Evolutionary conservation across 2,797 vertebrate genomes (phyloP).

Genomic region (Cirrhinus molitorella): DNA sequence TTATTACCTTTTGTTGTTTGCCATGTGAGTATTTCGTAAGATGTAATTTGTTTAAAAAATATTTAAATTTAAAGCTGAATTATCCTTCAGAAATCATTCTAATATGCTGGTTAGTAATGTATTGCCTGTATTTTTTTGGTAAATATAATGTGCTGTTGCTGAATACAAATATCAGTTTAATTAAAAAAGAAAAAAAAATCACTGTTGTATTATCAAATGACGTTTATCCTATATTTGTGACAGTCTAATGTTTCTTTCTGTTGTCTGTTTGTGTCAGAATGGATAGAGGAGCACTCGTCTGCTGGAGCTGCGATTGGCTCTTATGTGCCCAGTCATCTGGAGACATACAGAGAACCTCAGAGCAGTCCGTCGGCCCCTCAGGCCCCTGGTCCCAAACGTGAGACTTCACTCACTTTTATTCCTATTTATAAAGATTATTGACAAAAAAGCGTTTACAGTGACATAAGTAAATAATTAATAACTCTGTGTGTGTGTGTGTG

Average conservation of each 20-base stretch:
- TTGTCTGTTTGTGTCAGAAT: conserved; percentile 88
- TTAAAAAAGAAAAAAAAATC: too few relatives aligned
- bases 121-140: background rate
- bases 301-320: conserved; percentile 87
- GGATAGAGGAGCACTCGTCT: conserved; percentile 96
- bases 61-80: too few relatives aligned
- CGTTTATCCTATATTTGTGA: too few relatives aligned
- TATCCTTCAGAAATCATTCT: background rate
- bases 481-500: conserved; percentile 34
- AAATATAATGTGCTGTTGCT: background rate
- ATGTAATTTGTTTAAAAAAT: too few relatives aligned
- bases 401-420: conserved; percentile 41
- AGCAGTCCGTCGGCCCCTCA: conserved; percentile 74
- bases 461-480: background rate
- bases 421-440: background rate
- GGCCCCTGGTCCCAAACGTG: conserved; percentile 78
- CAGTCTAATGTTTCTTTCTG: background rate
- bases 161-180: too few relatives aligned
- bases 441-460: background rate
- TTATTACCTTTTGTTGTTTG: too few relatives aligned
- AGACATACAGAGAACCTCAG: conserved; percentile 91
- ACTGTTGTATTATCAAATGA: too few relatives aligned
- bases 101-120: background rate
- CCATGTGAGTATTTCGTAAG: too few relatives aligned
- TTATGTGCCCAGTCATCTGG: conserved; percentile 90